phyloP scores from a whole-genome alignment of 2,797 vertebrate species.

The Schizothorax lantsangensis region DNA sequence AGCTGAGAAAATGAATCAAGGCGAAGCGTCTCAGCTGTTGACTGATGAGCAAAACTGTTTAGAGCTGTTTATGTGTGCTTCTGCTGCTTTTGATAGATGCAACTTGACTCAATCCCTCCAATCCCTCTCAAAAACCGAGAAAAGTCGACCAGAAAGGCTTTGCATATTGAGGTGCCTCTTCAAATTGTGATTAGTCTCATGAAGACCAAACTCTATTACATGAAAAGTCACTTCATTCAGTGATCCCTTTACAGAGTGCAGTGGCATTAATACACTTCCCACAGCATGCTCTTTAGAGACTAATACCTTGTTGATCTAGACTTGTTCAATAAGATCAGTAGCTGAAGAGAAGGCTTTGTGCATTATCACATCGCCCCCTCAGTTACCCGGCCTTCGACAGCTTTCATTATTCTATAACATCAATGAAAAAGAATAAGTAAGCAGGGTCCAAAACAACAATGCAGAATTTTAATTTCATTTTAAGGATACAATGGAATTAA shows the following conservation, averaged over 20 bases:
- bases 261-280: slow-evolving; percentile 39
- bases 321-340: slow-evolving; percentile 52
- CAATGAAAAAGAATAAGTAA: neutral
- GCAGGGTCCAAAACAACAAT: neutral
- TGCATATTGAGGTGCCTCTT: slow-evolving; percentile 36
- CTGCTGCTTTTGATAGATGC: slow-evolving; percentile 53
- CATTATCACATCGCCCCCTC: neutral
- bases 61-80: slow-evolving; percentile 49
- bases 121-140: slow-evolving; percentile 39
- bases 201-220: slow-evolving; percentile 42
- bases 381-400: neutral
- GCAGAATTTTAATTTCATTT: neutral
- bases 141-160: slow-evolving; percentile 52
- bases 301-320: slow-evolving; percentile 44
- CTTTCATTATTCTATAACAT: slow-evolving; percentile 20
- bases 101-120: slow-evolving; percentile 54
- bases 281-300: slow-evolving; percentile 32
- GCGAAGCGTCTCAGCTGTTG: slow-evolving; percentile 54
- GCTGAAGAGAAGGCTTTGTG: slow-evolving; percentile 24
- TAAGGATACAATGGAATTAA: neutral
- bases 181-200: slow-evolving; percentile 52
- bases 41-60: slow-evolving; percentile 55
- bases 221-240: slow-evolving; percentile 50
- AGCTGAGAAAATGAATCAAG: slow-evolving; percentile 48
- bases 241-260: slow-evolving; percentile 43